A percentile compares a stretch with the other conserved stretches of the same genome.
Evolutionary conservation across 2,797 vertebrate species (phyloP).

Genomic region (Acestrorhynchus altus): DNA sequence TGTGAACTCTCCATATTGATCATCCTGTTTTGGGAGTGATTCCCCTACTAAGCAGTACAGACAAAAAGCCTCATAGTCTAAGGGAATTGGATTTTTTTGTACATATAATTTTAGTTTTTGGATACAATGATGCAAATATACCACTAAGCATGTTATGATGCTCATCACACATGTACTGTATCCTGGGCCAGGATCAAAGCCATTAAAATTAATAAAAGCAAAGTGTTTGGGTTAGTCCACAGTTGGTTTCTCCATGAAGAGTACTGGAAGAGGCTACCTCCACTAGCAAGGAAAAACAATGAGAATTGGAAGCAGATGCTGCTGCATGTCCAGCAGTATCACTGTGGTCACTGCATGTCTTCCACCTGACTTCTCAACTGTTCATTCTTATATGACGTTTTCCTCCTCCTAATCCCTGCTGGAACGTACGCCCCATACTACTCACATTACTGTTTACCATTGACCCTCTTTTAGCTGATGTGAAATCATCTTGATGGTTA

Average conservation of each 20-base stretch:
- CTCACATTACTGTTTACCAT: constrained; percentile 66
- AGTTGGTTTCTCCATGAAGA: constrained; percentile 63
- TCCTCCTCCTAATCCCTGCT: constrained; percentile 67
- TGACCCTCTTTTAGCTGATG: constrained; percentile 37
- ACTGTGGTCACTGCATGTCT: constrained; percentile 61
- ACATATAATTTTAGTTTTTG: too few relatives aligned
- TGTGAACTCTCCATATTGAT: too few relatives aligned
- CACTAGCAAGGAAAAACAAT: constrained; percentile 72
- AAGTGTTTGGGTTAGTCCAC: constrained; percentile 16
- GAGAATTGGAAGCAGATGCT: constrained; percentile 77
- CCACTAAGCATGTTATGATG: background rate
- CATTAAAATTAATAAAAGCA: constrained; percentile 61
- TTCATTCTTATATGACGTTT: constrained; percentile 76
- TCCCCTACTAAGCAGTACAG: too few relatives aligned
- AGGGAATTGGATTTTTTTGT: too few relatives aligned
- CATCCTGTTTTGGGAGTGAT: too few relatives aligned
- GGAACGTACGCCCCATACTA: constrained; percentile 59
- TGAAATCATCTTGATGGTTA: background rate
- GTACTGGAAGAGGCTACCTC: constrained; percentile 68
- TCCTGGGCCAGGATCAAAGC: constrained; percentile 29
- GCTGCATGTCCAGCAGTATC: constrained; percentile 63
- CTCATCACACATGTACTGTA: background rate
- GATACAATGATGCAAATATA: background rate
- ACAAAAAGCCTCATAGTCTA: too few relatives aligned
- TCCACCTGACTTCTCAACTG: constrained; percentile 64